Evolutionary conservation across 2,113 vertebrate genomes (phyloP), one percentile per base, ranked within the genome.

Genomic region (Hyperopisus bebe): DNA sequence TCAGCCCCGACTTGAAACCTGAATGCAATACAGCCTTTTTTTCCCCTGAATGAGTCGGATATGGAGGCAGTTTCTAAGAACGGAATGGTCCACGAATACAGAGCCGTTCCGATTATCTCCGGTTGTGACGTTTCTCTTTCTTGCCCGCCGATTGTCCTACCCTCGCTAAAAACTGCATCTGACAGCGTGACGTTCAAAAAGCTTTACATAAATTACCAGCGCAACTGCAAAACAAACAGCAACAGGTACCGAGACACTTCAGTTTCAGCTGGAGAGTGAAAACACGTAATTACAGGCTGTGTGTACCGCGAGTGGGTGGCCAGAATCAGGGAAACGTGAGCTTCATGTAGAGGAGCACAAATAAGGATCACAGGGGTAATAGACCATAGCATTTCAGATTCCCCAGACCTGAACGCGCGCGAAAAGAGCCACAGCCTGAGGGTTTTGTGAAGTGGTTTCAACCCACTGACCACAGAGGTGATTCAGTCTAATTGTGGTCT

Each of bases 401-500:
- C 35, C 31, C 31, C 6, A n/a, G 35, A 15, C 31, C 74, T 42
- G 74, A 42, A 80, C 4, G 31, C 35, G 42, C 2, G 1, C 13
- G 17, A 80, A 80, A 42, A 80, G 35, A 15, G 74, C 15, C 74
- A 39, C 11, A 19, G 35, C 35, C 31, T 77, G 27, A 77, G 74
- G 74, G 31, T 39, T 42, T 42, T 39, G 31, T 80, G 74, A 80
- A 80, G 74, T 80, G 74, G 74, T 80, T 80, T 80, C 74, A 80
- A 39, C 74, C 74, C 74, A 39, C 15, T 7, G 35, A 80, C 31
- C 35, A 7, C 74, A 42, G 31, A 80, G 35, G 74, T 80, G 74
- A 80, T 39, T 80, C 74, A 80, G 74, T 80, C 74, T 80, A 80
- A 80, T 80, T 80, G 74, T 19, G 74, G 35, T 80, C 74, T 80